A percentile compares a stretch with the other conserved stretches of the same genome.
phyloP scores from a whole-genome alignment of 2,113 vertebrate species.

The Bubalus kerabau region DNA sequence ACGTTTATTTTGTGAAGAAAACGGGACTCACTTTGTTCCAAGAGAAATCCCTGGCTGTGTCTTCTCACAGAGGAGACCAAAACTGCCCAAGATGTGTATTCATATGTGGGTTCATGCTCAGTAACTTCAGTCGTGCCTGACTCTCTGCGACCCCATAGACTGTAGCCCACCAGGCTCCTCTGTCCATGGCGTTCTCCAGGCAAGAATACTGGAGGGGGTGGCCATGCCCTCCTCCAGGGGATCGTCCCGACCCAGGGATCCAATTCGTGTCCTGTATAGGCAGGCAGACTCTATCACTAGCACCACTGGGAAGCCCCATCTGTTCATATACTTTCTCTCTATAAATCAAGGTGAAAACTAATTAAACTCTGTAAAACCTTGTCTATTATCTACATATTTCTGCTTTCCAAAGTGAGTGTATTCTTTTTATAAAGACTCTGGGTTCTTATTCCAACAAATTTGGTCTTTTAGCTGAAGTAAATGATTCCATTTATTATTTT shows the following conservation, averaged over 20 bases:
- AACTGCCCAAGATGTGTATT: not conserved
- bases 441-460: constrained; percentile 40
- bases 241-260: not conserved
- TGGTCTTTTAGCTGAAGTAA: constrained; percentile 67
- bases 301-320: not conserved
- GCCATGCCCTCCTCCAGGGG: not conserved
- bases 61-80: not conserved
- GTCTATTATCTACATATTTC: not conserved
- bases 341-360: not conserved
- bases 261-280: not conserved
- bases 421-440: not conserved
- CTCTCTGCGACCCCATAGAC: not conserved
- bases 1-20: not conserved
- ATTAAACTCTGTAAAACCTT: not conserved
- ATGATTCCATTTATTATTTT: constrained; percentile 66
- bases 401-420: not conserved
- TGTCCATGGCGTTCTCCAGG: not conserved
- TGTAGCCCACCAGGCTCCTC: not conserved
- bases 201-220: not conserved
- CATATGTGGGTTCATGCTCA: not conserved
- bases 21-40: not conserved
- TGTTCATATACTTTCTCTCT: not conserved
- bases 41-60: not conserved
- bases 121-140: not conserved
- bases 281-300: not conserved